A percentile compares a stretch with the other conserved stretches of the same genome.
Evolutionary conservation across 2,797 vertebrate genomes (phyloP).

Genomic region (Nyctibius grandis): DNA sequence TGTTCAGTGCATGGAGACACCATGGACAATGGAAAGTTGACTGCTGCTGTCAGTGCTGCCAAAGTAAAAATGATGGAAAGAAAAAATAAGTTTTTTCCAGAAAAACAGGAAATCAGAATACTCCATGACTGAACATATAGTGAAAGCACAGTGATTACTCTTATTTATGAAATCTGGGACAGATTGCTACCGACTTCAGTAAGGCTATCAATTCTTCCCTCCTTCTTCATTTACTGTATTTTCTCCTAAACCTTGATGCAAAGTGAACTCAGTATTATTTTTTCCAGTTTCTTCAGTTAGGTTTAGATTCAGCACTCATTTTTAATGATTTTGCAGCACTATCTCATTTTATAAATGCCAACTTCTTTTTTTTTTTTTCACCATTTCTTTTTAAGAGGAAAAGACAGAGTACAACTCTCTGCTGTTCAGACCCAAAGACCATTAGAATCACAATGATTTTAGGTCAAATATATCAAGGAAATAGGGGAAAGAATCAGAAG

Average conservation of each 20-base stretch:
- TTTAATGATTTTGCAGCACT: neutral
- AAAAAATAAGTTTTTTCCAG: neutral
- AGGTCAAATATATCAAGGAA: neutral
- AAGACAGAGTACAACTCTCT: neutral
- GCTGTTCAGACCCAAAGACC: neutral
- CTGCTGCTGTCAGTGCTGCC: neutral
- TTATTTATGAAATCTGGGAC: neutral
- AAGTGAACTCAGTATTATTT: neutral
- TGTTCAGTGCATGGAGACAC: neutral
- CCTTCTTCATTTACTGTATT: neutral
- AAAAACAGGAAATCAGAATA: neutral
- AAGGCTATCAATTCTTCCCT: neutral
- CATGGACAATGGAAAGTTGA: neutral
- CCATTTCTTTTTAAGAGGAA: neutral
- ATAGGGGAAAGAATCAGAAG: neutral
- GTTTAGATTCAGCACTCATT: neutral
- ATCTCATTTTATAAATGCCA: neutral
- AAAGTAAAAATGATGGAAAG: neutral
- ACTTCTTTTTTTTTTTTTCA: neutral
- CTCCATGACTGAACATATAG: neutral
- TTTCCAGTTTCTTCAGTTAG: neutral
- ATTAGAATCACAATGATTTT: neutral
- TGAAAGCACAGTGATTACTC: neutral
- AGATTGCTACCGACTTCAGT: neutral
- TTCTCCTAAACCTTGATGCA: neutral